phyloP scores from a whole-genome alignment of 2,888 invertebrate species.

The Patella ulyssiponensis region DNA sequence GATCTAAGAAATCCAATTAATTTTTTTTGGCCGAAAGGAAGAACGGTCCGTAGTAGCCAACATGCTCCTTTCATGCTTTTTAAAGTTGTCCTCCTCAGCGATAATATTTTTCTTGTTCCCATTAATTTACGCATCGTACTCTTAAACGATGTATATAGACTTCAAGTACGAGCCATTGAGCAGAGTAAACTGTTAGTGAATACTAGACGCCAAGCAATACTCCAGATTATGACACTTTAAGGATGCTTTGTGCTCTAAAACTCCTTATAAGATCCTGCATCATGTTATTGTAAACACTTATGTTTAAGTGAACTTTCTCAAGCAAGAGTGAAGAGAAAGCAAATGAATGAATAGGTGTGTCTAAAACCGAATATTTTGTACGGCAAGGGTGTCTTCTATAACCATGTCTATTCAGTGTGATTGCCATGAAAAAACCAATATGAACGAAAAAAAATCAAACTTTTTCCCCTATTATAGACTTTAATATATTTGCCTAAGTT shows the following conservation, averaged over 20 bases:
- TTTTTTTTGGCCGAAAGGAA: constrained; percentile 5
- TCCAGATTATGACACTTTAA: constrained; percentile 11
- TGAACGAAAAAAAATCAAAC: no score
- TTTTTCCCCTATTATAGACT: no score
- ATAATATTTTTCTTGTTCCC: constrained; percentile 3
- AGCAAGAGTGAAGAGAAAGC: constrained; percentile 3
- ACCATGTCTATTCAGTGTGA: no score
- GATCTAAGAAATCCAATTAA: neutral
- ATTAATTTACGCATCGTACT: neutral
- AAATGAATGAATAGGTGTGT: neutral
- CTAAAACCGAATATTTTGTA: neutral
- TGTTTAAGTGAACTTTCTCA: constrained; percentile 12
- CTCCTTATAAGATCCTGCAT: constrained; percentile 3
- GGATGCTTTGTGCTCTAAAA: constrained; percentile 6
- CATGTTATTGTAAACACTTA: constrained; percentile 13
- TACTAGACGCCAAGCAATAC: constrained; percentile 9
- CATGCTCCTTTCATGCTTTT: neutral
- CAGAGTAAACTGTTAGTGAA: neutral
- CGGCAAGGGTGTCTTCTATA: no score
- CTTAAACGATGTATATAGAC: neutral
- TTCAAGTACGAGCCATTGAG: neutral
- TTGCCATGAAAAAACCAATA: no score
- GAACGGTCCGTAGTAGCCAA: neutral
- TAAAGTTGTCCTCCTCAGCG: neutral
- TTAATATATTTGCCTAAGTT: no score